These are phyloP conservation scores for Mylabris sibirica DNA, from an alignment of 2,888 invertebrate genomes.

Conservation along the genomic window DNA sequence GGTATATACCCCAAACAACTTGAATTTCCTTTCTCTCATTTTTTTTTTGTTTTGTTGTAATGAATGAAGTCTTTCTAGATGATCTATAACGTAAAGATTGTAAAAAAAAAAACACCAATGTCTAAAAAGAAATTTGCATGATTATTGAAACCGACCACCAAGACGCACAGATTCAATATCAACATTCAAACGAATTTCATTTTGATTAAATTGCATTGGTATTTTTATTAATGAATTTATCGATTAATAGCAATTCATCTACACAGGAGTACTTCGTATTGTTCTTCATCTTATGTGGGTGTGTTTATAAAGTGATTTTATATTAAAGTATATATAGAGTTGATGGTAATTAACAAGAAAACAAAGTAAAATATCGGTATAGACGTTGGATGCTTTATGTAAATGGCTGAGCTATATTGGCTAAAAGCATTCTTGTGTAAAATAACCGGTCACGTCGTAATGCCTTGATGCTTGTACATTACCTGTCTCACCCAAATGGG, in stretches of 20 bases:
- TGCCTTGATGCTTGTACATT: conserved; percentile 48
- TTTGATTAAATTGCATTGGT: not conserved
- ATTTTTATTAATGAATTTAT: conserved; percentile 5
- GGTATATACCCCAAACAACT: conserved; percentile 21
- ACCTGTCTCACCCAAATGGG: conserved; percentile 48
- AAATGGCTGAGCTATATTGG: conserved; percentile 50
- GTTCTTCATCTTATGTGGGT: not conserved
- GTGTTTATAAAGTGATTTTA: conserved; percentile 4
- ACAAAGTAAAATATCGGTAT: conserved; percentile 34
- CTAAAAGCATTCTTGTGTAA: conserved; percentile 53
- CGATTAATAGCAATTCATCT: not conserved
- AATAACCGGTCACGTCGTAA: conserved; percentile 44
- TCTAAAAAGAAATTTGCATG: too few species aligned
- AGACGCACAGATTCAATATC: not conserved
- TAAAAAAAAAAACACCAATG: too few species aligned
- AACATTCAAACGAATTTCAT: not conserved
- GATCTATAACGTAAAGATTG: not conserved
- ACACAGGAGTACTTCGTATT: not conserved
- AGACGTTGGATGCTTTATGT: conserved; percentile 43
- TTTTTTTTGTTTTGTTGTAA: not conserved
- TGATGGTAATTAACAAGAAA: conserved; percentile 33
- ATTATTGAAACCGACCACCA: not conserved
- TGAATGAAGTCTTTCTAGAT: not conserved
- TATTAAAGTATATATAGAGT: conserved; percentile 18
- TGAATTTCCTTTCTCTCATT: conserved; percentile 19